Evolutionary conservation across 2,797 vertebrate genomes (phyloP), one percentile per base, ranked within the genome.

Genomic region (Lemur catta): DNA sequence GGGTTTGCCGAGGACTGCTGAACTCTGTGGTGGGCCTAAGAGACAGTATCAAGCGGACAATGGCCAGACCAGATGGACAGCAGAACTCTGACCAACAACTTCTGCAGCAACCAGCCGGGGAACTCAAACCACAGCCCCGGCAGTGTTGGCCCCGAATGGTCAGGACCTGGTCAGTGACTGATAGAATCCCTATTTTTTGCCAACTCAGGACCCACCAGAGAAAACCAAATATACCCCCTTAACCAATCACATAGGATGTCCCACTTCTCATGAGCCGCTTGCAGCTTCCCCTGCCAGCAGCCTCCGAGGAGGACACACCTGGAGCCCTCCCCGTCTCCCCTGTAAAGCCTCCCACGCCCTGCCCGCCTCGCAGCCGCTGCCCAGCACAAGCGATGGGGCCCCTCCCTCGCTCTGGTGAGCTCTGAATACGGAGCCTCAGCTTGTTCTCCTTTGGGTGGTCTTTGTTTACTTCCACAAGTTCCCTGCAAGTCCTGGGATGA

Each of bases 101-200:
- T 59, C 35, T 30, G 24, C 9, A 79, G 55, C 24, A 17, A 0
- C 14, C n/a, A 46, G 50, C n/a, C n/a, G 5, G 11, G 26, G 59
- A 55, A 4, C 33, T 41, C 69, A 7, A 50, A 41, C 30, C 20
- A 20, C 61, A 20, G 8, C 0, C 2, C 20, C 41, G 12, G 22
- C 11, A 10, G 24, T 48, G 2, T 17, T 4, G 9, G 41, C 30
- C 38, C 6, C 1, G 0, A 55, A 9, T 5, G 18, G 26, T 55
- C 89, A 63, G 22, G 26, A 61, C 28, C 7, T 20, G 59, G 43
- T 28, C 35, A 35, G 11, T 30, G 26, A 38, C 69, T 17, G 7
- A 17, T 43, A 13, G n/a, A 46, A 5, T 65, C 74, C 46, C 0
- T 33, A 2, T 11, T 43, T 12, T 38, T 11, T 28, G 50, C 24